Evolutionary conservation across 92 coral and sea anemone genomes (phyloP).

Genomic region (Epizoanthus illoricatus): DNA sequence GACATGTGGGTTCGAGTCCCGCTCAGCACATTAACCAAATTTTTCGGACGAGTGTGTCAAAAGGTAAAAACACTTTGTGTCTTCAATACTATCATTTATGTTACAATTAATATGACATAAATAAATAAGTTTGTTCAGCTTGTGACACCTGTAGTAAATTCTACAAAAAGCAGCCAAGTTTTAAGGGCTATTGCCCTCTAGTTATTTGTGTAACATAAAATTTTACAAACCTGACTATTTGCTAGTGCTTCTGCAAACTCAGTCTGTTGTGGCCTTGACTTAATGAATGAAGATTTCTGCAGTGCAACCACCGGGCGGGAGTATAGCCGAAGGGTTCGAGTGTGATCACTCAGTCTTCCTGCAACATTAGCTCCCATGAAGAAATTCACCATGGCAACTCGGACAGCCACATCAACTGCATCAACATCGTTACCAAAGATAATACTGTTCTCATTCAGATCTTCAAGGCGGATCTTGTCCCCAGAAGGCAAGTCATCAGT

Average conservation of each 20-base stretch:
- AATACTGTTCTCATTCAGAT: conserved; percentile 40
- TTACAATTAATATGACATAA: too few relatives aligned
- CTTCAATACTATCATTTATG: too few relatives aligned
- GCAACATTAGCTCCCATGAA: conserved; percentile 77
- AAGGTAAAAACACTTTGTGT: too few relatives aligned
- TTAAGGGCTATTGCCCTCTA: too few relatives aligned
- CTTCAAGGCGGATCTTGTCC: conserved; percentile 43
- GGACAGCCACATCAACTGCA: conserved; percentile 92
- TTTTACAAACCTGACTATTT: conserved; percentile 78
- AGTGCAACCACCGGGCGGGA: conserved; percentile 98
- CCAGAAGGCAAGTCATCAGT: conserved; percentile 33
- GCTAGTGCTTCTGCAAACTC: conserved; percentile 85
- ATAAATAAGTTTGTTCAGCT: too few relatives aligned
- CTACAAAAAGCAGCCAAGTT: too few relatives aligned
- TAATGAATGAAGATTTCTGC: conserved; percentile 86
- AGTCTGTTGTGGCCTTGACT: conserved; percentile 75
- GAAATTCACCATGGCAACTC: conserved; percentile 94
- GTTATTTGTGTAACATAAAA: background rate
- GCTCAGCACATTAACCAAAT: too few relatives aligned
- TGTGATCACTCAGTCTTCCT: conserved; percentile 84
- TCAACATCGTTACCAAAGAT: conserved; percentile 96
- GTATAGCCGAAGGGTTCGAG: conserved; percentile 82
- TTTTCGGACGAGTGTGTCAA: too few relatives aligned
- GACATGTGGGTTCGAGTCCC: too few relatives aligned
- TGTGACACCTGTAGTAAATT: too few relatives aligned